Conservation (phyloP, 2,888 invertebrate genomes). For the Thecophora atra region DNA sequence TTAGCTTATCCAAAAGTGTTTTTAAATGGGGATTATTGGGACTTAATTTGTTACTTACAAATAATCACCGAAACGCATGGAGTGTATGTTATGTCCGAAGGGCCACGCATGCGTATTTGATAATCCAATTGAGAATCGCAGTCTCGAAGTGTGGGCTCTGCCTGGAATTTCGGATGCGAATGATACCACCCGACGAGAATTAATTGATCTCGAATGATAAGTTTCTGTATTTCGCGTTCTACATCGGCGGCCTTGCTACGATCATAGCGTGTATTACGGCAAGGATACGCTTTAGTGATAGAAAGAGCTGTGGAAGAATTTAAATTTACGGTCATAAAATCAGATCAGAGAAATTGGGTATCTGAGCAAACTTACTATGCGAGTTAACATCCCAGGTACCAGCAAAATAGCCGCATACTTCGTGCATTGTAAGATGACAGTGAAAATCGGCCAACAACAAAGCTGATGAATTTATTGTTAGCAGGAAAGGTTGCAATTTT, state of each 20-base stretch:
- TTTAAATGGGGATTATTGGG: too few species aligned
- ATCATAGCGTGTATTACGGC: constrained; percentile 83
- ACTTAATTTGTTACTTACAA: constrained; percentile 68
- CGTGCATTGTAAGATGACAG: constrained; percentile 91
- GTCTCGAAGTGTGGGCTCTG: constrained; percentile 87
- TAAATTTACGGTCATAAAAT: background rate
- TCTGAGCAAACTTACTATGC: constrained; percentile 76
- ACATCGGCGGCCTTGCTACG: constrained; percentile 78
- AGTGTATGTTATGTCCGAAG: constrained; percentile 88
- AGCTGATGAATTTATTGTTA: constrained; percentile 87
- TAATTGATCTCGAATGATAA: constrained; percentile 83
- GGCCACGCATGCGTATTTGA: constrained; percentile 93
- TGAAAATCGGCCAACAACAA: constrained; percentile 91
- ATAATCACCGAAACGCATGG: constrained; percentile 93
- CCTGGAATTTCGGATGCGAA: constrained; percentile 88
- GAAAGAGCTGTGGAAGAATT: constrained; percentile 74
- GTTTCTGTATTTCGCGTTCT: constrained; percentile 83
- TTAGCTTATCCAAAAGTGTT: too few species aligned
- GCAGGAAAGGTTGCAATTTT: constrained; percentile 91
- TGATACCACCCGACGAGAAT: constrained; percentile 95
- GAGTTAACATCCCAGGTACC: constrained; percentile 94
- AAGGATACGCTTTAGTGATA: constrained; percentile 89
- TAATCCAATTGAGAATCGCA: constrained; percentile 94
- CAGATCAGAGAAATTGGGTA: background rate
- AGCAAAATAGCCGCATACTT: constrained; percentile 95